These are phyloP conservation scores for Hyppa rectilinea DNA, from an alignment of 2,888 invertebrate species.

Conservation along the genomic window DNA sequence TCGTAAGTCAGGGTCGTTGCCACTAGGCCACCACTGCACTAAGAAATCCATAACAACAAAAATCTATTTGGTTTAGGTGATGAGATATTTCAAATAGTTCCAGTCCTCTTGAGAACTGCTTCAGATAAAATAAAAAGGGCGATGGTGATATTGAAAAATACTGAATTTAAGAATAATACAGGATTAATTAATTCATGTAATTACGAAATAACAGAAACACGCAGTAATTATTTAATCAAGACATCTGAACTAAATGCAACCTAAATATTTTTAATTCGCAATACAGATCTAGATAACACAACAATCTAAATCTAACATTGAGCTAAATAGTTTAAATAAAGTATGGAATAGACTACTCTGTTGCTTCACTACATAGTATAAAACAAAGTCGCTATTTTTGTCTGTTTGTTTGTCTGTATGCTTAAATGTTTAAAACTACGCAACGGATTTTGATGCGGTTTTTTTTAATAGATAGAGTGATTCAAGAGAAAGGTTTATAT, in stretches of 20 bases:
- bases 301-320: conserved; percentile 40
- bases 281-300: conserved; percentile 48
- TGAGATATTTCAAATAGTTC: background rate
- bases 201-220: background rate
- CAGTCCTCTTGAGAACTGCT: too few relatives aligned
- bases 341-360: conserved; percentile 12
- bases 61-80: background rate
- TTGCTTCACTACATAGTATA: too few relatives aligned
- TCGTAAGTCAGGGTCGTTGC: too few relatives aligned
- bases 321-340: conserved; percentile 35
- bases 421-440: too few relatives aligned
- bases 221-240: conserved; percentile 25
- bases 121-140: too few relatives aligned
- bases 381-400: too few relatives aligned
- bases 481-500: too few relatives aligned
- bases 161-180: background rate
- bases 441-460: too few relatives aligned
- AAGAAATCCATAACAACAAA: background rate
- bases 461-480: too few relatives aligned
- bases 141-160: background rate
- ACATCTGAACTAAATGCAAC: conserved; percentile 27
- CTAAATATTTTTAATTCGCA: conserved; percentile 57
- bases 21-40: too few relatives aligned
- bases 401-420: too few relatives aligned
- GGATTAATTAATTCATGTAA: background rate